Evolutionary conservation across 2,797 vertebrate species (phyloP).

Genomic region (Esox lucius): DNA sequence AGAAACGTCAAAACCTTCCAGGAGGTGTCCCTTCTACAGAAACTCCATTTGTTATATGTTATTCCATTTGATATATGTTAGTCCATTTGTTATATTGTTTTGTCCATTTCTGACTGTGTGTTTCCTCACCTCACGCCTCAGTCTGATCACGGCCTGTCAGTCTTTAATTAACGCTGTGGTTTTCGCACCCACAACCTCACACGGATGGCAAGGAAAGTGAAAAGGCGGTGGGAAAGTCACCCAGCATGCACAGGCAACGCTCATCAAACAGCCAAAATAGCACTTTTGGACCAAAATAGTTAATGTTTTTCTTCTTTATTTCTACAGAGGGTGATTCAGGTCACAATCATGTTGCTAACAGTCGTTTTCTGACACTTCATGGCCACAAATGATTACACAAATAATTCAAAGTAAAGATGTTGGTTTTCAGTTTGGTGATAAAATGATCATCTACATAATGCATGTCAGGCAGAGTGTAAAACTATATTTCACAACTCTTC

Average conservation of each 20-base stretch:
- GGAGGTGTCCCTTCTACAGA: too few relatives aligned
- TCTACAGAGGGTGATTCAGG: not conserved
- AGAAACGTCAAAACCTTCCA: too few relatives aligned
- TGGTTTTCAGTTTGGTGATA: not conserved
- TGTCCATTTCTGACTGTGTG: not conserved
- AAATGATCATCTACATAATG: not conserved
- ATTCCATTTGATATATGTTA: too few relatives aligned
- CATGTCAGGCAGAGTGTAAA: not conserved
- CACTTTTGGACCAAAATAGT: not conserved
- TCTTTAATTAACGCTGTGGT: not conserved
- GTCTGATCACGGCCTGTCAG: not conserved
- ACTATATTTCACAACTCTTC: not conserved
- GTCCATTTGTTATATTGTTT: too few relatives aligned
- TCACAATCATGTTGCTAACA: not conserved
- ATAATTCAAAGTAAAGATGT: not conserved
- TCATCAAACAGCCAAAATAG: not conserved
- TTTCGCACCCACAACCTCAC: not conserved
- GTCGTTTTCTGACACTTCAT: not conserved
- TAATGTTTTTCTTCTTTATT: not conserved
- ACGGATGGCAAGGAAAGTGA: not conserved
- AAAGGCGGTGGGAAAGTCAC: not conserved
- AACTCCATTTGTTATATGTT: too few relatives aligned
- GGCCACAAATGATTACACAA: not conserved
- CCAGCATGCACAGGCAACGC: not conserved
- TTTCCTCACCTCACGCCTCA: not conserved